phyloP scores from a whole-genome alignment of 2,797 vertebrate genomes.

The Coluber constrictor region DNA sequence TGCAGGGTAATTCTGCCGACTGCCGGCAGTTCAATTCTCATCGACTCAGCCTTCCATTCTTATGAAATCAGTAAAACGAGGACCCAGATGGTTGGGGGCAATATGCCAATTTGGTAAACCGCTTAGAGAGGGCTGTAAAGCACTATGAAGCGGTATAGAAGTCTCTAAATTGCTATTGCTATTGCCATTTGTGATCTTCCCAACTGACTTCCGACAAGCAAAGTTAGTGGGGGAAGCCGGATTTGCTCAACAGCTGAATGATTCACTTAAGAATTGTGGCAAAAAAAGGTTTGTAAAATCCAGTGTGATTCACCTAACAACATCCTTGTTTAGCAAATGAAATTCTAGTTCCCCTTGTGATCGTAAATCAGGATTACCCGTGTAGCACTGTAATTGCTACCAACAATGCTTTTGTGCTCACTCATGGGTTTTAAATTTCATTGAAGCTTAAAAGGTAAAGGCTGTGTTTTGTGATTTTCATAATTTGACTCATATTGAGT shows the following conservation, averaged over 20 bases:
- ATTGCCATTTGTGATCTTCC: background rate
- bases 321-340: background rate
- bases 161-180: background rate
- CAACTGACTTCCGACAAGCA: background rate
- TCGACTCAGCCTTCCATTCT: background rate
- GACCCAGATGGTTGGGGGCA: background rate
- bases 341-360: background rate
- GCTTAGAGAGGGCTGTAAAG: background rate
- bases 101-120: background rate
- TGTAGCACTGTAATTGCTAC: background rate
- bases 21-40: background rate
- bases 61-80: background rate
- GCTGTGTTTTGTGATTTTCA: background rate
- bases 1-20: background rate
- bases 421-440: background rate
- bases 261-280: background rate
- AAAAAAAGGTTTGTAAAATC: background rate
- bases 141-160: background rate
- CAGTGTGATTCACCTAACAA: background rate
- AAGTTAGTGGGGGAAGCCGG: background rate
- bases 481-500: background rate
- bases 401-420: background rate
- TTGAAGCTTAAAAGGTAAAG: background rate
- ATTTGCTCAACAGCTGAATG: background rate
- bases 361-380: background rate